A percentile compares a stretch with the other conserved stretches of the same genome.
Conservation (phyloP, 2,113 vertebrate species). For the Phalacrocorax pelagicus region DNA sequence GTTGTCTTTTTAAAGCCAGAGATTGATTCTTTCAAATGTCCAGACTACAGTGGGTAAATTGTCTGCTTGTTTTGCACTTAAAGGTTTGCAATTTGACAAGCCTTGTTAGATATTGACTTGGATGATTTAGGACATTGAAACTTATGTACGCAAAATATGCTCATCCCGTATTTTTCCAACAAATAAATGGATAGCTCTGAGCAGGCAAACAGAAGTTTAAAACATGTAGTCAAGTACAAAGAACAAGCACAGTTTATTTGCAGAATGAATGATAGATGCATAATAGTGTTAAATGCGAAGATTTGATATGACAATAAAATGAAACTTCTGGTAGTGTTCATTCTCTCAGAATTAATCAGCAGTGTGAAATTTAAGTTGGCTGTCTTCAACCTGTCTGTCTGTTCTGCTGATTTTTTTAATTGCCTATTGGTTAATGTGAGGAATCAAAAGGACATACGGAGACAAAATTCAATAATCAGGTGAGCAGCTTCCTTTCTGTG, state of each 20-base stretch:
- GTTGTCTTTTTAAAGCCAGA: background rate
- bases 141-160: background rate
- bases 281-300: background rate
- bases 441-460: background rate
- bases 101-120: background rate
- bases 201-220: background rate
- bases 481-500: background rate
- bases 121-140: background rate
- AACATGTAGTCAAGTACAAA: background rate
- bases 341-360: slow-evolving; percentile 28
- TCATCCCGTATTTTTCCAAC: background rate
- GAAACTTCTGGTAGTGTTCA: background rate
- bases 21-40: background rate
- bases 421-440: background rate
- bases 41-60: background rate
- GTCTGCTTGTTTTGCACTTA: background rate
- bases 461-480: slow-evolving; percentile 7
- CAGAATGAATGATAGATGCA: background rate
- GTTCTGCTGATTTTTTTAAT: slow-evolving; percentile 4
- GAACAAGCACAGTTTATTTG: background rate
- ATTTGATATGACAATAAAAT: slow-evolving; percentile 21
- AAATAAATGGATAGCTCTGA: background rate
- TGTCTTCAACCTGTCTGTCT: slow-evolving; percentile 12
- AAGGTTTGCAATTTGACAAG: background rate
- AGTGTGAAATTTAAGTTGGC: slow-evolving; percentile 17